Evolutionary conservation across 2,888 invertebrate genomes (phyloP).

Genomic region (Auanema freiburgensis): DNA sequence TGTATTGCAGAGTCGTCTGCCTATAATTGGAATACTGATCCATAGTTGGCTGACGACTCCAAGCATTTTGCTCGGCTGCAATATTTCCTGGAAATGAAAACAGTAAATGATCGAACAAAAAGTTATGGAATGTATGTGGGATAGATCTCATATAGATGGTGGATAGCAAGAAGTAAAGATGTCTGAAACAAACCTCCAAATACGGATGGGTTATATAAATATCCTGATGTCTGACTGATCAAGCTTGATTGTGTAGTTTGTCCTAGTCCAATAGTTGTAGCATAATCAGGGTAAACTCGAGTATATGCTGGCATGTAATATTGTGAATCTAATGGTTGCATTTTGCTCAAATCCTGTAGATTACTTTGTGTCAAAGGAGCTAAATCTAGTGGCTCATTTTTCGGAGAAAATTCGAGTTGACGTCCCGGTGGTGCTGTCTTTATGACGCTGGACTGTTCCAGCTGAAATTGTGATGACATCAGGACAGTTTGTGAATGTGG

Average conservation of each 20-base stretch:
- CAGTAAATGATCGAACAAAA: no score
- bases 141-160: no score
- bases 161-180: no score
- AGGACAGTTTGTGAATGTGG: not conserved
- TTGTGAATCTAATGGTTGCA: constrained; percentile 46
- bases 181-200: constrained; percentile 3
- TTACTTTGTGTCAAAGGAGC: constrained; percentile 45
- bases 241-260: constrained; percentile 13
- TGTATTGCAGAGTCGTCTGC: constrained; percentile 20
- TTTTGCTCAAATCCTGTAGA: constrained; percentile 58
- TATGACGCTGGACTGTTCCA: constrained; percentile 58
- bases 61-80: constrained; percentile 24
- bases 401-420: constrained; percentile 51
- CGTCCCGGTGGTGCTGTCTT: constrained; percentile 63
- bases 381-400: constrained; percentile 62
- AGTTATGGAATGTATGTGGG: no score
- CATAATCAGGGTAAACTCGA: constrained; percentile 26
- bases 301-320: constrained; percentile 47
- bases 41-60: constrained; percentile 28
- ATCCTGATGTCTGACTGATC: constrained; percentile 17
- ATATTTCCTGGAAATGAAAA: no score
- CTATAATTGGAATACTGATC: constrained; percentile 23
- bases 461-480: constrained; percentile 43
- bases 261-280: constrained; percentile 4
- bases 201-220: constrained; percentile 28